Percentiles rank a stretch among this genome's conserved stretches.
These are phyloP conservation scores for Panthera leo DNA, from an alignment of 2,113 vertebrate genomes.

Conservation along the genomic window DNA sequence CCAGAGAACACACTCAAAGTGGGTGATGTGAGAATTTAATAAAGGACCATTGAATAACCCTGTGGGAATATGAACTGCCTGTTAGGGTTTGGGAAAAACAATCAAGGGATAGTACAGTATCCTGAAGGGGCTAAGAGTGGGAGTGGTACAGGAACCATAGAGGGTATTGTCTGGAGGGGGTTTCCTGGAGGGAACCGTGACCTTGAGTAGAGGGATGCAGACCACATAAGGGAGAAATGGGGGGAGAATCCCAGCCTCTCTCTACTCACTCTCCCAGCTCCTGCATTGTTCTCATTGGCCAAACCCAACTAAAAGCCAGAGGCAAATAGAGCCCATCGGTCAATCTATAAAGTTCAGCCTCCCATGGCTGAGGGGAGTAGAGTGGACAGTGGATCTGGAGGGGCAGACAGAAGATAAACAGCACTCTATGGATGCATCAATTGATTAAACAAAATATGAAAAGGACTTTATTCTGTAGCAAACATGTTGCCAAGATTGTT, in stretches of 20 bases:
- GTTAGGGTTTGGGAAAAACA: neutral
- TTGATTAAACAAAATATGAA: neutral
- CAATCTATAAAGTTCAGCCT: neutral
- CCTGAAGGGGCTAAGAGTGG: neutral
- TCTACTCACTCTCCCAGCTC: neutral
- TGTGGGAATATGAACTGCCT: neutral
- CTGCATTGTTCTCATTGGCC: neutral
- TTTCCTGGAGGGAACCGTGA: neutral
- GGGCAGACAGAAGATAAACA: neutral
- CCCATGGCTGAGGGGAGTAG: neutral
- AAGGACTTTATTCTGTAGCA: neutral
- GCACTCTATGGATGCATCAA: neutral
- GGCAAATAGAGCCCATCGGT: neutral
- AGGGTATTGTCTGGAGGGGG: too few relatives aligned
- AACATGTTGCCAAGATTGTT: neutral
- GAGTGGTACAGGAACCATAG: neutral
- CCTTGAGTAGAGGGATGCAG: neutral
- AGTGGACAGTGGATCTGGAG: neutral
- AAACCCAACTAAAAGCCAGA: neutral
- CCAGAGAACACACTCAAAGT: neutral
- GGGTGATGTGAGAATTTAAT: slow-evolving; percentile 7
- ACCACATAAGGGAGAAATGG: neutral
- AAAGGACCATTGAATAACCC: neutral
- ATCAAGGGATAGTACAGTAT: neutral
- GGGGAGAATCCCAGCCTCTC: neutral